Base-by-base conservation (phyloP, 2,797 vertebrate genomes). In the Acropternis orthonyx region DNA sequence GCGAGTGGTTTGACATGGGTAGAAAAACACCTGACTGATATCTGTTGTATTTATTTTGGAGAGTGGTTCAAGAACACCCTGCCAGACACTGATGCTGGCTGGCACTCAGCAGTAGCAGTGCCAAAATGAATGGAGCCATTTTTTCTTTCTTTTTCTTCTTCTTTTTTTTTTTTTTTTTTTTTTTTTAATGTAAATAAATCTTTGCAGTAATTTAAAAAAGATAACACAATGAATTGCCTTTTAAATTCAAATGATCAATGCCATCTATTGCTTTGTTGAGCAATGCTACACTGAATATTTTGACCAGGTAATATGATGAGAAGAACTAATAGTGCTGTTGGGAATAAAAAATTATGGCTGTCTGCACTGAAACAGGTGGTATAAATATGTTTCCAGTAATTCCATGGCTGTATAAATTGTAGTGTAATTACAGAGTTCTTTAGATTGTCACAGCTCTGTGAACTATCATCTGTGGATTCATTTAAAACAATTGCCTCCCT, bases 371-470 rank as follows among this genome's bases (percentile, higher is more conserved):
- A 94, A 90, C 73, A 92, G 62, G 90, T 95, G 76, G 72, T 92
- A 91, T 80, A 95, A 96, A 80, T 92, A 85, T 75, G 80, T 86
- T 93, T 95, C 80, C 88, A 95, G 82, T 89, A 93, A 95, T 89
- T 91, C 61, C 37, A 75, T 67, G 69, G 24, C 43, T 36, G 46
- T 77, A 76, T 86, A 92, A 84, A 86, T 81, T 85, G 63, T 81
- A 93, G 84, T 61, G 36, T 58, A 89, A 86, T 93, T 89, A 89
- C 8, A 61, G 59, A 68, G 27, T 81, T 87, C 77, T 90, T 89
- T 59, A 82, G 76, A 85, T 88, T 83, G 62, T 90, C 80, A 86
- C 71, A 95, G 43, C 4, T 91, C 43, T 88, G 58, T 78, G 80
- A 90, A 86, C 49, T 81, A 59, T 82, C 34, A 62, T 66, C 88